Percentiles rank a stretch among this genome's conserved stretches.
Conservation (phyloP, 2,113 vertebrate species). For the Myotis brandtii region DNA sequence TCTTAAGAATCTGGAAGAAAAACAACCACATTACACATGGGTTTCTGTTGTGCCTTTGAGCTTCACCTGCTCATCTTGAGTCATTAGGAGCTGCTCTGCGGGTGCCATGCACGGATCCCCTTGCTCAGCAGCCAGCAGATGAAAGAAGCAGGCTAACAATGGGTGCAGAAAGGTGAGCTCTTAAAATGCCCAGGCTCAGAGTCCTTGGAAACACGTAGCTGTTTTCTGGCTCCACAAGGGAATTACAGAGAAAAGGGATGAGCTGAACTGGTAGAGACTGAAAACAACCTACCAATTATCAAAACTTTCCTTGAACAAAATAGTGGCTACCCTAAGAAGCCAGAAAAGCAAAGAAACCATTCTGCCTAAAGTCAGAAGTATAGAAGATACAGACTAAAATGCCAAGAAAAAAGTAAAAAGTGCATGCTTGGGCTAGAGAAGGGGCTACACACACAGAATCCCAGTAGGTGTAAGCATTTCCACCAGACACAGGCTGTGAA, state of each 20-base stretch:
- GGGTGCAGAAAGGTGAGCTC: neutral
- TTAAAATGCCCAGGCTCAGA: slow-evolving; percentile 56
- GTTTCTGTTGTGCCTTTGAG: slow-evolving; percentile 77
- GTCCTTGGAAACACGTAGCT: slow-evolving; percentile 42
- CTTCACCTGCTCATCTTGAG: slow-evolving; percentile 62
- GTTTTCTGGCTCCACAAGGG: slow-evolving; percentile 20
- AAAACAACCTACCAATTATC: slow-evolving; percentile 5
- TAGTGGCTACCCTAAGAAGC: neutral
- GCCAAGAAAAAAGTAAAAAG: neutral
- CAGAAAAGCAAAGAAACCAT: neutral
- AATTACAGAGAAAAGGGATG: neutral
- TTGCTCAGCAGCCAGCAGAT: slow-evolving; percentile 51
- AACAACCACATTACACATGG: slow-evolving; percentile 69
- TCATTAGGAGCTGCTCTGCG: slow-evolving; percentile 49
- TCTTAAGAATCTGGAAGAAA: slow-evolving; percentile 71
- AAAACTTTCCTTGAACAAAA: slow-evolving; percentile 53
- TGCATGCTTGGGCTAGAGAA: neutral
- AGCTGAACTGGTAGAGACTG: neutral
- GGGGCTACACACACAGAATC: neutral
- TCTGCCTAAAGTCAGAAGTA: neutral
- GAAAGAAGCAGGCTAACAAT: neutral
- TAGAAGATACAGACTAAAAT: neutral
- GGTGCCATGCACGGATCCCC: neutral
- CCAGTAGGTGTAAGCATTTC: neutral
- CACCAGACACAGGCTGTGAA: neutral